Conservation (phyloP, 1,140 invertebrate species). For the Heliothis virescens region DNA sequence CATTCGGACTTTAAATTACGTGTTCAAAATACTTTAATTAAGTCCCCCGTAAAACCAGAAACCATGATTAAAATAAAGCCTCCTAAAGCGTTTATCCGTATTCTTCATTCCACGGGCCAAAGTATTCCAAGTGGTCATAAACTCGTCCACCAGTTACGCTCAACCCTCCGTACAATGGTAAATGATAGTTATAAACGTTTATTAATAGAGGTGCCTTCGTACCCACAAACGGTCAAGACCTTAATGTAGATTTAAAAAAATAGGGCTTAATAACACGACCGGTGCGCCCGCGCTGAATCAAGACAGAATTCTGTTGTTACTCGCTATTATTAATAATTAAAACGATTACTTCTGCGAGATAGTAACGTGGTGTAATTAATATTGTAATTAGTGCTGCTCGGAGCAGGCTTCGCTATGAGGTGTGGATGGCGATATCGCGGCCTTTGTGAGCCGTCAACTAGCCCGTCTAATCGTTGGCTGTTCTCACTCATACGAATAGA, state of each 20-base stretch:
- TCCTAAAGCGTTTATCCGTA: conserved; percentile 16
- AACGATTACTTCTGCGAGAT: conserved; percentile 69
- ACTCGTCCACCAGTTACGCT: conserved; percentile 42
- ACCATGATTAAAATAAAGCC: neutral
- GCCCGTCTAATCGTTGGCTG: conserved; percentile 28
- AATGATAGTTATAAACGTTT: conserved; percentile 51
- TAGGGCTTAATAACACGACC: conserved; percentile 37
- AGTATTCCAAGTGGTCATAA: conserved; percentile 17
- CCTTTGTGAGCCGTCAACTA: conserved; percentile 38
- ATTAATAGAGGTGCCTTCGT: conserved; percentile 41
- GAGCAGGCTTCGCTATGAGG: conserved; percentile 42
- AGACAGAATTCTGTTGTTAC: conserved; percentile 40
- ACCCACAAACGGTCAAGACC: conserved; percentile 14
- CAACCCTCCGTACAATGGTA: conserved; percentile 40
- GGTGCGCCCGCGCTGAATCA: conserved; percentile 8
- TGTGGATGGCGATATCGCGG: conserved; percentile 20
- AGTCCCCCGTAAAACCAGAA: conserved; percentile 20
- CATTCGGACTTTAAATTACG: no score
- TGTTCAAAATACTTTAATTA: neutral
- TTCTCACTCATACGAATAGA: conserved; percentile 25
- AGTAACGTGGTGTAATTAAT: conserved; percentile 67
- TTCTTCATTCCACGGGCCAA: conserved; percentile 6
- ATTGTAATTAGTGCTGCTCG: conserved; percentile 68
- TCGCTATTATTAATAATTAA: conserved; percentile 70
- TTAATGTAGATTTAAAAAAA: conserved; percentile 38